Base-by-base conservation (phyloP, 2,888 invertebrate species). In the Allolobophora icterica region DNA sequence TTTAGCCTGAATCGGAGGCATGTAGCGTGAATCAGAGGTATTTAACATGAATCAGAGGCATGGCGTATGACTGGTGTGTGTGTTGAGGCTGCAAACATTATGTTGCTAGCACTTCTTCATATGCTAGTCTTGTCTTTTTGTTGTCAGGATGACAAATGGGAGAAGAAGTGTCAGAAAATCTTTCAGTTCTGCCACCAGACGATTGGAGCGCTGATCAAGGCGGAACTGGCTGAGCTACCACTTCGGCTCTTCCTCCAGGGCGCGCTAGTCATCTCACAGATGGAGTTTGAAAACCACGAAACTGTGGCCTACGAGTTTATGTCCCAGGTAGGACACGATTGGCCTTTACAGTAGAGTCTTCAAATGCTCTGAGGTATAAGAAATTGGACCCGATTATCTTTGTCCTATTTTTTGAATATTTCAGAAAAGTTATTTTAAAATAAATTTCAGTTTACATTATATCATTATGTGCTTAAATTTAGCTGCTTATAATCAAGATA, bases 241-340 rank as follows among this genome's bases (percentile, higher is more conserved):
- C 96, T 99, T 84, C 96, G 99, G 92, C 96, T 99, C 91, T 99
- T 99, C 95, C 96, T 99, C 5, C 98, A 99, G 96, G 99, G 99
- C 5, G 99, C 99, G 0, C 96, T 99, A 89, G 98, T 98, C 0
- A 98, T 98, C 91, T 97, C 98, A 91, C 97, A 98, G 95, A 98
- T 99, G 91, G 97, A 93, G 24, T 99, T 99, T 95, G 97, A 98
- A 92, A 98, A 98, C 95, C 98, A 98, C 95, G 99, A 99, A 96
- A 98, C 98, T 19, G 97, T 99, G 1, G 99, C 99, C 0, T 99
- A 99, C 96, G 99, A 99, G 96, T 99, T 98, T 94, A 97, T 99
- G 95, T 98, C 99, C 38, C 97, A 97, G 96, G 97, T 96, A 92
- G 92, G 94, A 92, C 33, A 6, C n/a, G 35, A 40, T n/a, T 6